Conservation (phyloP, 2,888 invertebrate genomes). For the Drosophila helvetica region DNA sequence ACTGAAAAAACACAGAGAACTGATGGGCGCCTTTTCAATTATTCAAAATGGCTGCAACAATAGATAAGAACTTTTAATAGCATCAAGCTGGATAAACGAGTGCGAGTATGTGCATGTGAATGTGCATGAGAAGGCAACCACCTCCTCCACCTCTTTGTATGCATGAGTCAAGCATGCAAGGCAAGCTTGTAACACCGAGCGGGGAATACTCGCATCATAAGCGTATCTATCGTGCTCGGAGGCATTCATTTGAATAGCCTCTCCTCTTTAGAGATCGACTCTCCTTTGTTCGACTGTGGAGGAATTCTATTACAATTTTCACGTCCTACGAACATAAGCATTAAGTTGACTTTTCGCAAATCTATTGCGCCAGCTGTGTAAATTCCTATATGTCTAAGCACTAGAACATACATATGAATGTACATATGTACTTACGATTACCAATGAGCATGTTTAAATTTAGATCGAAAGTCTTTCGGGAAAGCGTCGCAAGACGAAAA, state of each 20-base stretch:
- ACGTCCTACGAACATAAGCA: neutral
- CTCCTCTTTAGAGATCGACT: slow-evolving; percentile 5
- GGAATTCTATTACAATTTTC: neutral
- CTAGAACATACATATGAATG: too few relatives aligned
- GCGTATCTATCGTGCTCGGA: neutral
- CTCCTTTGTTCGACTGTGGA: slow-evolving; percentile 1
- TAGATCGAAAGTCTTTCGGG: neutral
- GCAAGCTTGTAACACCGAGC: neutral
- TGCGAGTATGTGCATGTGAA: slow-evolving; percentile 3
- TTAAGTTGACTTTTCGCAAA: neutral
- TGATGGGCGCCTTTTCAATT: slow-evolving; percentile 21
- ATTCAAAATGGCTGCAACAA: slow-evolving; percentile 30
- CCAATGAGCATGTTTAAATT: neutral
- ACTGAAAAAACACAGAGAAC: slow-evolving; percentile 3
- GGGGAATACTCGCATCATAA: neutral
- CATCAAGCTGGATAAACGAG: slow-evolving; percentile 24
- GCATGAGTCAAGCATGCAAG: neutral
- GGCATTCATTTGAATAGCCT: neutral
- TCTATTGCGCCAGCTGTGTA: neutral
- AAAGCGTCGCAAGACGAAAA: neutral
- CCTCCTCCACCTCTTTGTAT: neutral
- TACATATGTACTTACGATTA: neutral
- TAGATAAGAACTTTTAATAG: slow-evolving; percentile 24
- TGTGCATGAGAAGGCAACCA: neutral
- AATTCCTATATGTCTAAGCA: neutral